Conservation (phyloP, 2,888 invertebrate species). For the Pristionchus arcanus region DNA sequence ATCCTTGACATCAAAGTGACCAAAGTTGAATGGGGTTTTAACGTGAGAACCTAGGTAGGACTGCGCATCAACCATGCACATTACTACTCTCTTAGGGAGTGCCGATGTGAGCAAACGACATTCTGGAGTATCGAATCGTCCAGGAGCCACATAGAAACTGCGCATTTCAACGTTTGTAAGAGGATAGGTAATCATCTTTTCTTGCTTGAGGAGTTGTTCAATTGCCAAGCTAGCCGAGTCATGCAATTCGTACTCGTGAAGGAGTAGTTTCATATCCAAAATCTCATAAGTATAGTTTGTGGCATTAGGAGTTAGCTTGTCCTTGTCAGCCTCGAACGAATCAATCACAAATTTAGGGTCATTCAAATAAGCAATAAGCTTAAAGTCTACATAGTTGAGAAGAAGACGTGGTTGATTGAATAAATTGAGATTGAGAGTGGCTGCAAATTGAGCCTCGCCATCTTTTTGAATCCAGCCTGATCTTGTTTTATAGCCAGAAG, state of each 20-base stretch:
- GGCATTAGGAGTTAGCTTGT: too few species aligned
- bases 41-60: neutral
- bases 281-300: conserved; percentile 7
- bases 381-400: too few species aligned
- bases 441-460: neutral
- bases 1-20: neutral
- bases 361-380: too few species aligned
- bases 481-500: neutral
- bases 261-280: neutral
- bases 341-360: too few species aligned
- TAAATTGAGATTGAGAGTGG: conserved; percentile 43
- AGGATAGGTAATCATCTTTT: too few species aligned
- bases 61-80: neutral
- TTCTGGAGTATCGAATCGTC: too few species aligned
- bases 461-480: neutral
- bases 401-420: too few species aligned
- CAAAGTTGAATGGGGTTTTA: neutral
- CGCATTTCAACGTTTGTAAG: too few species aligned
- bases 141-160: too few species aligned
- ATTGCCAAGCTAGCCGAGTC: too few species aligned
- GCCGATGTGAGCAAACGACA: neutral
- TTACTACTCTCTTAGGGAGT: neutral
- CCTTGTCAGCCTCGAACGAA: conserved; percentile 22
- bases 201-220: too few species aligned
- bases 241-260: too few species aligned